A percentile compares a stretch with the other conserved stretches of the same genome.
These are phyloP conservation scores for Sclerurus mexicanus DNA, from an alignment of 2,113 vertebrate species.

Conservation along the genomic window DNA sequence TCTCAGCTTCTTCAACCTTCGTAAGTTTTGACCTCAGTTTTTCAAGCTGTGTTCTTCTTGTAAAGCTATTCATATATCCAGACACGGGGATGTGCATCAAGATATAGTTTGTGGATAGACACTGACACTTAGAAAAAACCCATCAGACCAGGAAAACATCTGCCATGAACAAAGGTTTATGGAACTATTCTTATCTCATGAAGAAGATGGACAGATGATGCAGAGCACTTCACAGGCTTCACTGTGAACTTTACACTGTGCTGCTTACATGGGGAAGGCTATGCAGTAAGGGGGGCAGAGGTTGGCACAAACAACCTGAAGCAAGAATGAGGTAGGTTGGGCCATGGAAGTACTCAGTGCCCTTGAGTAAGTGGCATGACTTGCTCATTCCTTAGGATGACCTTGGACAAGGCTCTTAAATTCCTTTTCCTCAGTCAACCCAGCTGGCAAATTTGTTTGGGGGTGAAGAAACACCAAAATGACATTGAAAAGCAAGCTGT, in stretches of 20 bases:
- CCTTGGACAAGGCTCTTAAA: slow-evolving; percentile 75
- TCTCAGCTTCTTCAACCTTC: neutral
- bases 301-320: slow-evolving; percentile 63
- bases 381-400: slow-evolving; percentile 61
- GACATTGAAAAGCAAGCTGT: slow-evolving; percentile 68
- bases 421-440: slow-evolving; percentile 52
- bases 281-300: slow-evolving; percentile 33
- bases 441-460: slow-evolving; percentile 62
- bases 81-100: neutral
- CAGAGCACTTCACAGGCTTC: slow-evolving; percentile 1
- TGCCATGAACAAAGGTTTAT: slow-evolving; percentile 56
- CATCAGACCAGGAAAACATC: slow-evolving; percentile 32
- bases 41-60: neutral
- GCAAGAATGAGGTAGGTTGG: slow-evolving; percentile 30
- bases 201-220: slow-evolving; percentile 34
- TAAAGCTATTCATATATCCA: neutral
- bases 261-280: slow-evolving; percentile 58
- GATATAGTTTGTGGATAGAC: slow-evolving; percentile 2
- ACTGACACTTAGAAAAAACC: slow-evolving; percentile 6
- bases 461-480: slow-evolving; percentile 52
- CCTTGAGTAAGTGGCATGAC: slow-evolving; percentile 72
- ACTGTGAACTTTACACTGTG: slow-evolving; percentile 64
- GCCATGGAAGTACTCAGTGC: slow-evolving; percentile 20
- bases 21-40: slow-evolving; percentile 5
- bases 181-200: slow-evolving; percentile 55